phyloP scores from a whole-genome alignment of 2,888 invertebrate species.

The Xestia ashworthii region DNA sequence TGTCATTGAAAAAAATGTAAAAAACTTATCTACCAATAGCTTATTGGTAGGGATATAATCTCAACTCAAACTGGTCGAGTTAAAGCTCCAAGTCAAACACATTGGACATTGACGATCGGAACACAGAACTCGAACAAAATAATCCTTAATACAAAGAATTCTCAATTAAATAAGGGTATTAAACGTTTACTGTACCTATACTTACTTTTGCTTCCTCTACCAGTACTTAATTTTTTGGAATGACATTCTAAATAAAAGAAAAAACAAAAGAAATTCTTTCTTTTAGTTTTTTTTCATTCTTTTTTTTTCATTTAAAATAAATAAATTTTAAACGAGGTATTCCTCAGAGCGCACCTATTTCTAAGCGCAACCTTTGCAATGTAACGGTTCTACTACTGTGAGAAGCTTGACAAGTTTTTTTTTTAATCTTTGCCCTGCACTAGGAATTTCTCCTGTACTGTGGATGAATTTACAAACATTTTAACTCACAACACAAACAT shows the following conservation, averaged over 20 bases:
- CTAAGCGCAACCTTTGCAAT: too few species aligned
- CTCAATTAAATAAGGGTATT: conserved; percentile 56
- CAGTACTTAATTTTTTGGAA: conserved; percentile 25
- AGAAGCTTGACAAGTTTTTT: too few species aligned
- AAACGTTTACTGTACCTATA: conserved; percentile 39
- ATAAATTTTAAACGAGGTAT: too few species aligned
- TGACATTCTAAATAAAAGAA: conserved; percentile 4
- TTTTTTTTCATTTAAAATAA: too few species aligned
- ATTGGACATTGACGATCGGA: conserved; percentile 59
- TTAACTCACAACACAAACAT: neutral
- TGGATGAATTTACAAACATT: neutral
- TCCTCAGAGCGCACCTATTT: too few species aligned
- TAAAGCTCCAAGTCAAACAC: conserved; percentile 74
- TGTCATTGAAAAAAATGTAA: conserved; percentile 49
- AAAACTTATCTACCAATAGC: conserved; percentile 43
- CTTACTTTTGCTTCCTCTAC: neutral
- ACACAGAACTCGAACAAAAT: conserved; percentile 48
- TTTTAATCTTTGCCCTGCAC: too few species aligned
- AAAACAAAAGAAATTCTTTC: too few species aligned
- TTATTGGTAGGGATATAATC: conserved; percentile 64
- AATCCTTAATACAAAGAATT: conserved; percentile 65
- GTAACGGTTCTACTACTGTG: neutral
- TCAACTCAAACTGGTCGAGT: conserved; percentile 68
- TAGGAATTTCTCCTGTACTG: neutral
- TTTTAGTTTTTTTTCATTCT: too few species aligned